Conservation (phyloP, 2,113 vertebrate genomes). For the Empidonax alnorum region DNA sequence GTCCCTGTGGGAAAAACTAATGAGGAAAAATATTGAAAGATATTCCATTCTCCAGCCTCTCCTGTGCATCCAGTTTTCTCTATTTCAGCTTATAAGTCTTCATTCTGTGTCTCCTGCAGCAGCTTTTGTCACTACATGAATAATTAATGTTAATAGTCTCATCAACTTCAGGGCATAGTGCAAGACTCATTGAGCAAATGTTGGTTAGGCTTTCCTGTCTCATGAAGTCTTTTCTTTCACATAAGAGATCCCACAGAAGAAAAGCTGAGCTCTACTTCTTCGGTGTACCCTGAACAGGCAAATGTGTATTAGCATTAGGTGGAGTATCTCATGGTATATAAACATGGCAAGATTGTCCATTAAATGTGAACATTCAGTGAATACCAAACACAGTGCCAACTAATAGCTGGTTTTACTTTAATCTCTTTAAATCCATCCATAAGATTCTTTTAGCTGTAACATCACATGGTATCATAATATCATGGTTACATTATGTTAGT, state of each 20-base stretch:
- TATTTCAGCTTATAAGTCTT: slow-evolving; percentile 49
- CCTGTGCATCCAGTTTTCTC: slow-evolving; percentile 2
- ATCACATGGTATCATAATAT: neutral
- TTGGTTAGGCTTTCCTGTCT: slow-evolving; percentile 17
- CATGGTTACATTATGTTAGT: neutral
- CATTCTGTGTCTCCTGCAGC: slow-evolving; percentile 30
- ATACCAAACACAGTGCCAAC: neutral
- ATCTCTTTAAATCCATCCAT: neutral
- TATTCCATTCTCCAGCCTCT: neutral
- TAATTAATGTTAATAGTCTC: slow-evolving; percentile 53
- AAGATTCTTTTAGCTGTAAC: neutral
- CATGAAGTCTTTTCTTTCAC: neutral
- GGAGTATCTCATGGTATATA: neutral
- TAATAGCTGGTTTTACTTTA: neutral
- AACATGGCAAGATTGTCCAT: neutral
- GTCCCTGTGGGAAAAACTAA: slow-evolving; percentile 32
- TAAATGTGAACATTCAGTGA: neutral
- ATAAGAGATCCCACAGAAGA: neutral
- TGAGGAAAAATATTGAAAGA: slow-evolving; percentile 44
- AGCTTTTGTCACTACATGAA: slow-evolving; percentile 43
- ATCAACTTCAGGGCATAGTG: slow-evolving; percentile 34
- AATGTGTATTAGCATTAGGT: neutral
- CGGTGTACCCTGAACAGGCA: neutral
- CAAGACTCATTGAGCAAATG: slow-evolving; percentile 41
- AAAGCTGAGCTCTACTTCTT: neutral